Evolutionary conservation across 1,140 invertebrate genomes (phyloP).

Genomic region (Theocolax elegans): DNA sequence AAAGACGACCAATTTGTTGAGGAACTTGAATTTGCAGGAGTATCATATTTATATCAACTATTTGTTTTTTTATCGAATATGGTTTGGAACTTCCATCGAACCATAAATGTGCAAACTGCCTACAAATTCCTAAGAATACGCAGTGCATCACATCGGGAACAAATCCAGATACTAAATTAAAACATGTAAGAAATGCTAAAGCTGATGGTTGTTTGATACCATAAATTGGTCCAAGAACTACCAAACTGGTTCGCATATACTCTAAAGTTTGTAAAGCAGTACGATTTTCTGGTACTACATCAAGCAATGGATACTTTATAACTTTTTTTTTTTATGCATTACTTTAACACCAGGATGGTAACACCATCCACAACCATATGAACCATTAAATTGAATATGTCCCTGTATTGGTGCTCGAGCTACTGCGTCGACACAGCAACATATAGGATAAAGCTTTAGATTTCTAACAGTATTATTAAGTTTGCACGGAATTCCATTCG

Average conservation of each 20-base stretch:
- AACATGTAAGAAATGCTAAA: constrained; percentile 16
- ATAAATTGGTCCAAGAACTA: neutral
- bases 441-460: constrained; percentile 30
- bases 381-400: neutral
- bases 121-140: constrained; percentile 29
- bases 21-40: constrained; percentile 5
- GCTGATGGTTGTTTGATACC: neutral
- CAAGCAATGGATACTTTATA: constrained; percentile 36
- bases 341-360: constrained; percentile 36
- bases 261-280: constrained; percentile 3
- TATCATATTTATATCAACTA: neutral
- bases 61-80: neutral
- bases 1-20: constrained; percentile 30
- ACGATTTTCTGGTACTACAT: neutral
- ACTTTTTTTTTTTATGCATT: neutral
- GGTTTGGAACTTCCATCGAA: neutral
- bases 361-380: constrained; percentile 29
- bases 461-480: neutral
- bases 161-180: constrained; percentile 38
- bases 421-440: constrained; percentile 19
- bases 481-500: constrained; percentile 4
- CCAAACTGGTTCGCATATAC: neutral
- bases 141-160: constrained; percentile 40
- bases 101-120: constrained; percentile 40
- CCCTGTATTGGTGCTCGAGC: constrained; percentile 14